These are phyloP conservation scores for Nymphicus hollandicus DNA, from an alignment of 2,113 vertebrate species.

Conservation along the genomic window DNA sequence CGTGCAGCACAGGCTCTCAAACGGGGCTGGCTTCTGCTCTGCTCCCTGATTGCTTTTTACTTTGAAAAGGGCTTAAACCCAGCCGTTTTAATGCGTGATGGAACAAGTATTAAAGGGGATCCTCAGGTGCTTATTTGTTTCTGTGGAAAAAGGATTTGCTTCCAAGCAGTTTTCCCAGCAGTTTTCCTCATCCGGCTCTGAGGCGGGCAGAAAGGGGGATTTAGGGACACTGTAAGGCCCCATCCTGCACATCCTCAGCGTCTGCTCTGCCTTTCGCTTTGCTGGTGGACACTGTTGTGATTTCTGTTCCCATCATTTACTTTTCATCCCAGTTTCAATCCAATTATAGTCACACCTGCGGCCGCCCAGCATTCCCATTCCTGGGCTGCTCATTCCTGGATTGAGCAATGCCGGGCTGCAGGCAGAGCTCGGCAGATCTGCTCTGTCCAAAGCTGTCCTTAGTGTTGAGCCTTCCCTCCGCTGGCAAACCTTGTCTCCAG, in stretches of 20 bases:
- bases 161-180: neutral
- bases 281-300: neutral
- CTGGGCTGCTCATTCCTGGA: accelerated
- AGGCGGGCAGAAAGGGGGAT: neutral
- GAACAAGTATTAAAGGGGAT: neutral
- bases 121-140: slow-evolving; percentile 9
- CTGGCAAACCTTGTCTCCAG: neutral
- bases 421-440: neutral
- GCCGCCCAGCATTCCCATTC: neutral
- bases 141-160: neutral
- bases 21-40: neutral
- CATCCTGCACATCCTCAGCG: neutral
- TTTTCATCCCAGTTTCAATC: neutral
- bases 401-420: neutral
- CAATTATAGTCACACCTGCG: neutral
- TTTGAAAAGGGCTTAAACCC: slow-evolving; percentile 5
- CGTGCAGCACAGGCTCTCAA: neutral
- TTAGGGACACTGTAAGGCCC: neutral
- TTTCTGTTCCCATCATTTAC: neutral
- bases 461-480: neutral
- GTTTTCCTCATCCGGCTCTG: neutral
- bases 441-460: neutral
- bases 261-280: neutral
- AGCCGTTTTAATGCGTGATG: neutral
- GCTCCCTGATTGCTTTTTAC: neutral